A percentile compares a stretch with the other conserved stretches of the same genome.
These are phyloP conservation scores for Anhinga anhinga DNA, from an alignment of 2,113 vertebrate genomes.

Conservation along the genomic window DNA sequence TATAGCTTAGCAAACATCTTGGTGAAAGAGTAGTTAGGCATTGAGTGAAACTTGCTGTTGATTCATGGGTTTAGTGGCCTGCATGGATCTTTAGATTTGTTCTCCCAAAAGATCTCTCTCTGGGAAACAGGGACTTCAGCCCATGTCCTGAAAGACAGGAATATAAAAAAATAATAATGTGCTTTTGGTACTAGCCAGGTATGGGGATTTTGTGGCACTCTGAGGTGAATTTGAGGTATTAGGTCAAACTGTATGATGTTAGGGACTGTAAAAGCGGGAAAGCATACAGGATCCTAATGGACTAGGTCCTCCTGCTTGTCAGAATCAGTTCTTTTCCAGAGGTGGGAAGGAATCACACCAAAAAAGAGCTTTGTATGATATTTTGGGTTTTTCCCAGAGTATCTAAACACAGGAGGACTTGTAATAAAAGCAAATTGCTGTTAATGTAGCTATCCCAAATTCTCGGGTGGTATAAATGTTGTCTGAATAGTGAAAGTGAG, in stretches of 20 bases:
- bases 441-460: not conserved
- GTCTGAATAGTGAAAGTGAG: not conserved
- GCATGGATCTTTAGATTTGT: not conserved
- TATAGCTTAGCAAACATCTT: not conserved
- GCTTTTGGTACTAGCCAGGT: not conserved
- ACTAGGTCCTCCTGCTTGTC: not conserved
- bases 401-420: not conserved
- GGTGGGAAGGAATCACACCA: not conserved
- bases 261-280: not conserved
- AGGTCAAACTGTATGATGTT: not conserved
- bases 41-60: not conserved
- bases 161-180: not conserved
- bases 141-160: not conserved
- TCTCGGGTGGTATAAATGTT: not conserved
- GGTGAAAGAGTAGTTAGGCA: not conserved
- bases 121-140: not conserved
- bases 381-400: not conserved
- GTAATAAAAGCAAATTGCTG: not conserved
- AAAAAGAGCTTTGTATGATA: not conserved
- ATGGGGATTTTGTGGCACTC: not conserved
- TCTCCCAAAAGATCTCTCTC: not conserved
- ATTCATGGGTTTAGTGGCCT: not conserved
- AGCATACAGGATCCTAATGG: not conserved
- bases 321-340: not conserved
- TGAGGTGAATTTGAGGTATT: not conserved